Evolutionary conservation across 2,797 vertebrate species (phyloP).

Genomic region (Halcyon badia): DNA sequence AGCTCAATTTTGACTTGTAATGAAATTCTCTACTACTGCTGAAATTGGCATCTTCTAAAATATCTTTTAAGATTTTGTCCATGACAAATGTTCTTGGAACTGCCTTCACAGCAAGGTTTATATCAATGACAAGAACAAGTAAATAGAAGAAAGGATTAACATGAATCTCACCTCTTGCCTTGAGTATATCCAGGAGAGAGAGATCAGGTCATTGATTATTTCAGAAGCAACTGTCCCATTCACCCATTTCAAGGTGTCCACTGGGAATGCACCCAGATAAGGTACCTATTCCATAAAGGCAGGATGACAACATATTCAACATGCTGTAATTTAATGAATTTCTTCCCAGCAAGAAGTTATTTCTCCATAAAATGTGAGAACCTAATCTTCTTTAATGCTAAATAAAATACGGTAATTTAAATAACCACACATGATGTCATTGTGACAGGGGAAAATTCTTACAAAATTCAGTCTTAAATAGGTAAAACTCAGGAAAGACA

Average conservation of each 20-base stretch:
- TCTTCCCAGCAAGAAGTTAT: not conserved
- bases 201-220: not conserved
- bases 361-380: not conserved
- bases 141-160: not conserved
- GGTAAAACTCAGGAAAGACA: not conserved
- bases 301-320: not conserved
- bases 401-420: not conserved
- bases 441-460: not conserved
- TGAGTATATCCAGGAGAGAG: not conserved
- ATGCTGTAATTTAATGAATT: not conserved
- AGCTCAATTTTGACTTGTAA: conserved; percentile 34
- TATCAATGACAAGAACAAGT: not conserved
- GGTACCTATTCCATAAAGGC: not conserved
- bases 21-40: conserved; percentile 21
- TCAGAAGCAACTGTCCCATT: not conserved
- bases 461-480: not conserved
- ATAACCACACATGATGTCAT: not conserved
- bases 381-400: not conserved
- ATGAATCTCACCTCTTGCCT: not conserved
- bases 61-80: conserved; percentile 27
- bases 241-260: not conserved
- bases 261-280: not conserved
- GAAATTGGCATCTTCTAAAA: conserved; percentile 53
- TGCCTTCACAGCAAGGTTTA: conserved; percentile 16
- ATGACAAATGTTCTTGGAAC: conserved; percentile 29